phyloP scores from a whole-genome alignment of 2,797 vertebrate genomes.

The Epinephelus coioides region DNA sequence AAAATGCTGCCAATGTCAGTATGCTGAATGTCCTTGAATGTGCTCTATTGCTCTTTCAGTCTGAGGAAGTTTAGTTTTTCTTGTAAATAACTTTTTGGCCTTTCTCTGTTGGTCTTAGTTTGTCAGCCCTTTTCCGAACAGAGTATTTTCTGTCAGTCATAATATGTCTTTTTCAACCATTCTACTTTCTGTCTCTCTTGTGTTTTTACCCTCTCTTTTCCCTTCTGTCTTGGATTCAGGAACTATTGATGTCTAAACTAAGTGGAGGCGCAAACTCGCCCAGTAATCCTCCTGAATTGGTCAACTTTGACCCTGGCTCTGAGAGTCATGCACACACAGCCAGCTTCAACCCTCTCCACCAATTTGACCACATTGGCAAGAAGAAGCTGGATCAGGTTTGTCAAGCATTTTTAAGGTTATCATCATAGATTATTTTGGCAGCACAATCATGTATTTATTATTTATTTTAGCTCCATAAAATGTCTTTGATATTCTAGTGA shows the following conservation, averaged over 20 bases:
- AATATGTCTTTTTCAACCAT: neutral
- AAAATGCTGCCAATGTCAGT: slow-evolving; percentile 53
- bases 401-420: slow-evolving; percentile 35
- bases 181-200: slow-evolving; percentile 1
- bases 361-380: slow-evolving; percentile 86
- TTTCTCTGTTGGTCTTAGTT: slow-evolving; percentile 24
- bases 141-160: slow-evolving; percentile 26
- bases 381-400: slow-evolving; percentile 92
- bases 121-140: slow-evolving; percentile 24
- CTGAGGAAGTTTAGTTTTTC: slow-evolving; percentile 48
- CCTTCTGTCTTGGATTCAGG: slow-evolving; percentile 78
- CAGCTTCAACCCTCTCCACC: slow-evolving; percentile 90
- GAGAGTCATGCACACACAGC: slow-evolving; percentile 49
- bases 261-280: slow-evolving; percentile 68
- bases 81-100: slow-evolving; percentile 45
- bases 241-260: slow-evolving; percentile 88
- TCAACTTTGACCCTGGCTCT: slow-evolving; percentile 76
- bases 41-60: slow-evolving; percentile 45
- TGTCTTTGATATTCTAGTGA: neutral
- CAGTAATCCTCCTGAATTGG: slow-evolving; percentile 57
- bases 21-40: slow-evolving; percentile 34
- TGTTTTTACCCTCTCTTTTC: slow-evolving; percentile 25
- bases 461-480: slow-evolving; percentile 18
- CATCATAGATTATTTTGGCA: neutral
- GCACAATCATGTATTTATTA: slow-evolving; percentile 3